A percentile compares a stretch with the other conserved stretches of the same genome.
Conservation (phyloP, 2,888 invertebrate genomes). For the Pantelozetes paolii region DNA sequence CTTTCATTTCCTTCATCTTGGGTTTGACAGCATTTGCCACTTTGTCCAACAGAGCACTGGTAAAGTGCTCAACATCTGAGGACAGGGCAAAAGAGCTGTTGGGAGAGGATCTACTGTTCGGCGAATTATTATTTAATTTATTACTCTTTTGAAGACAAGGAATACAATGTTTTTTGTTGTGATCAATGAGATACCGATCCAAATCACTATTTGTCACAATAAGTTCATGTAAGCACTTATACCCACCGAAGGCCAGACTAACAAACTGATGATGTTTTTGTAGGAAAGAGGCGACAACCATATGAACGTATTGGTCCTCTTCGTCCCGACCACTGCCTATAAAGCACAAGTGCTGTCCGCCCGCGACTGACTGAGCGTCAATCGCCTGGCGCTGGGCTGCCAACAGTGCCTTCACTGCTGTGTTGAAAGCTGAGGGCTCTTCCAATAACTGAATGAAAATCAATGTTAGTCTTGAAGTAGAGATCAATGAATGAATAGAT, state of each 20-base stretch:
- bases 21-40: conserved; percentile 68
- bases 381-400: conserved; percentile 81
- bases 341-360: conserved; percentile 59
- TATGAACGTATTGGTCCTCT: conserved; percentile 92
- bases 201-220: conserved; percentile 33
- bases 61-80: conserved; percentile 35
- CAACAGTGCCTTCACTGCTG: conserved; percentile 86
- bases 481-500: background rate
- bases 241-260: conserved; percentile 86
- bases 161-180: conserved; percentile 42
- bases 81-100: background rate
- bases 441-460: conserved; percentile 71
- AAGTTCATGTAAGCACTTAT: conserved; percentile 56
- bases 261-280: conserved; percentile 90
- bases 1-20: conserved; percentile 86
- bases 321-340: conserved; percentile 89
- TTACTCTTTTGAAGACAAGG: conserved; percentile 16
- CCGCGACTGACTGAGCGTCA: conserved; percentile 68
- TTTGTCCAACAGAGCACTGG: conserved; percentile 49
- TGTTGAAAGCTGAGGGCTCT: conserved; percentile 88
- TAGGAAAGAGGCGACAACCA: conserved; percentile 95
- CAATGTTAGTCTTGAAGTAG: background rate
- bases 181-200: conserved; percentile 42
- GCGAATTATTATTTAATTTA: background rate
- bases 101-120: background rate